Evolutionary conservation across 2,888 invertebrate genomes (phyloP).

Genomic region (Dromius quadrimaculatus): DNA sequence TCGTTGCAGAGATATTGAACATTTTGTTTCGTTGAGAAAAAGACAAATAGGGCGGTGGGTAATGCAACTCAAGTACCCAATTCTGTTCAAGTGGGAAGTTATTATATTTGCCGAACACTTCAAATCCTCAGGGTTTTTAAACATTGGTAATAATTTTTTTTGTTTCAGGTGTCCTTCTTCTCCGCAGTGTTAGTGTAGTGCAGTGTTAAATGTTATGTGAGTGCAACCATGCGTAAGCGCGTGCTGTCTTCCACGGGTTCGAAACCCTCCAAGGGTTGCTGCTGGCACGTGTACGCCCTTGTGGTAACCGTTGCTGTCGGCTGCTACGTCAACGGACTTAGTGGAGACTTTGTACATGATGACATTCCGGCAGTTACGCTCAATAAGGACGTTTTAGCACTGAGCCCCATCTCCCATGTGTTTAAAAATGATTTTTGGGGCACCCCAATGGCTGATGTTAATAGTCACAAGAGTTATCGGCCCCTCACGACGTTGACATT

Average conservation of each 20-base stretch:
- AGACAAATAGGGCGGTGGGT: too few species aligned
- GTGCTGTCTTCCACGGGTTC: neutral
- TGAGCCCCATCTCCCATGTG: slow-evolving; percentile 72
- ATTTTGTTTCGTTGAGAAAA: too few species aligned
- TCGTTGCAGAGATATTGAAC: too few species aligned
- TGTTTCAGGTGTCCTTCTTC: neutral
- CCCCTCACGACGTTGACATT: slow-evolving; percentile 87
- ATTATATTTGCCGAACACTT: too few species aligned
- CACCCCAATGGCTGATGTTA: slow-evolving; percentile 84
- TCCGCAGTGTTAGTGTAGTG: neutral
- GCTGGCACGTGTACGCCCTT: slow-evolving; percentile 74
- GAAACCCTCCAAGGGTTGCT: slow-evolving; percentile 62
- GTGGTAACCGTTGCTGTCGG: slow-evolving; percentile 77
- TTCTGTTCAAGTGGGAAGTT: too few species aligned
- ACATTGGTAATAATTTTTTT: too few species aligned
- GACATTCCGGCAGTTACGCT: slow-evolving; percentile 86
- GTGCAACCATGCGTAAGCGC: slow-evolving; percentile 16
- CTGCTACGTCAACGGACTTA: slow-evolving; percentile 80
- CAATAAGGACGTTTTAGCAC: slow-evolving; percentile 84
- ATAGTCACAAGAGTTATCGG: slow-evolving; percentile 89
- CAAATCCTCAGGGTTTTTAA: too few species aligned
- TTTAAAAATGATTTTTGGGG: slow-evolving; percentile 91
- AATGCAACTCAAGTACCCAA: too few species aligned
- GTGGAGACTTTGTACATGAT: slow-evolving; percentile 89
- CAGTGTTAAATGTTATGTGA: slow-evolving; percentile 2